Evolutionary conservation across 2,888 invertebrate genomes (phyloP), one percentile per base, ranked within the genome.

Genomic region (Ferrisia virgata): DNA sequence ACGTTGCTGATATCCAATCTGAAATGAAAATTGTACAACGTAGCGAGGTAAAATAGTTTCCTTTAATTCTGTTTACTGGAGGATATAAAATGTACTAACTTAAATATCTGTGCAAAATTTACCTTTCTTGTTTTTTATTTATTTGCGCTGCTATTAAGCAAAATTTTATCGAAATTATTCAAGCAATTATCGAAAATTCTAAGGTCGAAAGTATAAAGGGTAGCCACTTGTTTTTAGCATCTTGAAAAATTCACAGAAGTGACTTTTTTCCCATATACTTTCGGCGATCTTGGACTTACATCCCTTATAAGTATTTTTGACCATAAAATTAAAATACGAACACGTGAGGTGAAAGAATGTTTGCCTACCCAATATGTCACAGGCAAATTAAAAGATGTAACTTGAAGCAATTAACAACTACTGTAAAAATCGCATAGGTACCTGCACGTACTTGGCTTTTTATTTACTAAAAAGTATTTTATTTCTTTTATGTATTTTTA

Each of bases 1-100:
- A 83, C 83, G 83, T 83, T 69, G 43, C 72, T 83, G 83, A 83
- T 72, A 83, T 83, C 76, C 83, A 33, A 83, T 76, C 83, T 83
- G 43, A 82, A 83, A 83, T 83, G 83, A 83, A 83, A 83, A 83
- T 72, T 83, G 83, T 76, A 47, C 76, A 22, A 83, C 76, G 40
- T 76, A 39, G 28, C 31, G 72, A 83, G 83, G 83, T 76, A 83
- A 72, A 83, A 47, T 83, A 39, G 72, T 72, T 43, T 69, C 33
- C 83, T 76, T 28, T 5, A n/a, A 36, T 36, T 43, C 6, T 5
- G 28, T 22, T 76, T 47, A 1, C 15, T 25, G 76, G n/a, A 72
- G 83, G 47, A 31, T 43, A 40, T 6, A n/a, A 13, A 4, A 76
- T 83, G 83, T 83, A 83, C 83, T 28, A 18, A 53, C 43, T 43